Evolutionary conservation across 2,113 vertebrate genomes (phyloP), one percentile per base, ranked within the genome.

Genomic region (Oreotrochilus melanogaster): DNA sequence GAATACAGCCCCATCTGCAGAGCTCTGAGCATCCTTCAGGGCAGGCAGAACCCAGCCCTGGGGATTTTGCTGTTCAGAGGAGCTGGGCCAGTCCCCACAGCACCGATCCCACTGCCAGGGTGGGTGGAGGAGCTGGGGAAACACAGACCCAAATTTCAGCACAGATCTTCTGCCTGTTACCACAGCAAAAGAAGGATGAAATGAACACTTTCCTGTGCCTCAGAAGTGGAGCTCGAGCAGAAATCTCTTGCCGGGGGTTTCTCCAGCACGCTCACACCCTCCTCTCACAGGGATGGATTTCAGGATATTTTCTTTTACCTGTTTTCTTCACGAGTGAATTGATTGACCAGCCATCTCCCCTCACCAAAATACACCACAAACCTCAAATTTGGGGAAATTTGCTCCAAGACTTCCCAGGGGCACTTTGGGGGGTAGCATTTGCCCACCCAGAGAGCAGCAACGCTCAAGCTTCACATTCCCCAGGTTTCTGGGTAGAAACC

Each of bases 181-280:
- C 7, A 4, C 1, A 1, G 61, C 4, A 10, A 22, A 35, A 15
- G 10, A 25, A 15, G 22, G 66, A 35, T 23, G 47, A 23, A 24
- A 47, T 0, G 3, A 43, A 57, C 23, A 39, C 39, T 39, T 39
- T 39, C 30, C 14, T 3, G 7, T 13, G 23, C 23, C 0, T 1
- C 2, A 2, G 27, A 60, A 80, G 17, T 0, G 0, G 8, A 76
- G 62, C 51, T 70, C 3, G 0, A 80, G 12, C 71, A 45, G 6
- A 45, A 88, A 35, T 14, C 72, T 64, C 66, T 58, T 31, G 11
- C 17, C 0, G 4, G 43, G 56, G 24, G 47, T 9, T 70, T 58
- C 72, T 76, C 78, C 0, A 0, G 25, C 37, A 3, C 0, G 0
- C 31, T 71, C 1, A 0, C 2, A 1, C 21, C 42, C 43, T 39